Evolutionary conservation across 37 sponge, comb jelly and placozoan genomes (phyloP), one percentile per base, ranked within the genome.

Genomic region (Diacarnus erythraeanus): DNA sequence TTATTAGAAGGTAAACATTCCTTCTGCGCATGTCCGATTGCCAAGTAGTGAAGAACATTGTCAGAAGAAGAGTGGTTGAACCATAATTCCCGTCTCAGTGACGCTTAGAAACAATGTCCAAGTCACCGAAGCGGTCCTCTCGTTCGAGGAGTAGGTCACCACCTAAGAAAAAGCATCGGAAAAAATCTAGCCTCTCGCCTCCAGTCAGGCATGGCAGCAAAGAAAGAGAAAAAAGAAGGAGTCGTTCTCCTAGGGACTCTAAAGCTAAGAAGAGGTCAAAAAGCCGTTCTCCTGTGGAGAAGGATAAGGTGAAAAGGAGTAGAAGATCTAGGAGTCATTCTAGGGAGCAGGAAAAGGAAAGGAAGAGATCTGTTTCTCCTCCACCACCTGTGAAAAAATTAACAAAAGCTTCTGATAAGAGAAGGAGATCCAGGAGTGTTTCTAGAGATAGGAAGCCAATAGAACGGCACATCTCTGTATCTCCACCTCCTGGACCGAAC

Each of bases 141-240:
- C 72, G 80, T 12, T 86, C 85, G 30, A 69, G 85, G 68, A 84
- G 85, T 59, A 58, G 44, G 26, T 84, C 85, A 33, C 78, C 85
- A 21, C 1, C 30, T 5, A 77, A 77, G 43, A 77, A 43, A 42
- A 82, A 38, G 26, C 43, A 63, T 33, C 29, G 47, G 12, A 84
- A 42, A 77, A 77, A 75, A 20, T 82, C 83, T 38, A 69, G 54
- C 33, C 80, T 54, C 10, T 72, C 73, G 0, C 82, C 73, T 20
- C 38, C 12, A 0, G 26, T 30, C 12, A 76, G 59, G 38, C 54
- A 69, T 26, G 42, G 74, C 0, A 69, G 64, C 30, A 69, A 77
- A 42, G 51, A 56, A 23, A 51, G 36, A 60, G 57, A 38, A 71
- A 33, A 41, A 38, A 59, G 65, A 17, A 35, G 59, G 37, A 56